Base-by-base conservation (phyloP, 2,797 vertebrate species). In the Eremophila alpestris region DNA sequence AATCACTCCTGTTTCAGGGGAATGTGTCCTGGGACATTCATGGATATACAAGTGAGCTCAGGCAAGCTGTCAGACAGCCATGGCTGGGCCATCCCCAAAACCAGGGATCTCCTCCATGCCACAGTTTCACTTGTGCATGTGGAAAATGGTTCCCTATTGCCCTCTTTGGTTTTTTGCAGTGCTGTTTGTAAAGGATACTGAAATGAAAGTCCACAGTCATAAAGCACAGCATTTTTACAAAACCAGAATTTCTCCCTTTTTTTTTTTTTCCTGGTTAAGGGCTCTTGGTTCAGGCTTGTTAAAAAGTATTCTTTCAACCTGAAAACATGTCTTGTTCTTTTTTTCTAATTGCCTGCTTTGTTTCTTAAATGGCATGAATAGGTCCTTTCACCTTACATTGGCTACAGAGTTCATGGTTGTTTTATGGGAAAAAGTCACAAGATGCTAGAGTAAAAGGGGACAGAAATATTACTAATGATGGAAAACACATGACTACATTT, bases 351-450 rank as follows among this genome's bases (percentile, higher is more conserved):
- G 18, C n/a, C 17, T 86, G 1, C 34, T 86, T 71, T 49, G 58
- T 83, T 69, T 34, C 59, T 40, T 68, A 76, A 91, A 58, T n/a
- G 46, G 29, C 21, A 49, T 41, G 70, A 77, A 34, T 62, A 80
- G 65, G 75, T 91, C 34, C 29, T 93, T 87, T 91, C 30, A 19
- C 24, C 27, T 40, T 78, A 21, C 10, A 29, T 36, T 75, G 46
- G 48, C 43, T 67, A 19, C 11, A 2, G 16, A 43, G 32, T 82
- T 93, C n/a, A 43, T 80, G 36, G 3, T 78, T 93, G 83, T 87
- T 83, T 95, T 79, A 20, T 40, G 69, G 51, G 69, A 49, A 92
- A 48, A 92, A 76, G 54, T 79, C 82, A 90, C 55, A 93, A 89
- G 67, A 78, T 52, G 8, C 22, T 69, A 23, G 40, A 88, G 16